A percentile compares a stretch with the other conserved stretches of the same genome.
phyloP scores from a whole-genome alignment of 2,888 invertebrate species.

The Taphrorychus bicolor region DNA sequence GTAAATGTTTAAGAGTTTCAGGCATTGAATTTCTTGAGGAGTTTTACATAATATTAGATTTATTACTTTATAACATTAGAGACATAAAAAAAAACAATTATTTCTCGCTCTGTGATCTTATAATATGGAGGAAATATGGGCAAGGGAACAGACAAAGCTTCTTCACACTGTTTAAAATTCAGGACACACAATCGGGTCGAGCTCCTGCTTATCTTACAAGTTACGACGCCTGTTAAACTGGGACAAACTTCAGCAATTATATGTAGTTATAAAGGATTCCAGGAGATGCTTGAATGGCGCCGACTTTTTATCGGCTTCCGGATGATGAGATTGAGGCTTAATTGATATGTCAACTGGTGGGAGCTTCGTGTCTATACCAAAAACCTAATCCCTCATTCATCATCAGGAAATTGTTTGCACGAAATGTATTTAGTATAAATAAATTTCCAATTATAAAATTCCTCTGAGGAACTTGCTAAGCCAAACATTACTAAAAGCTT shows the following conservation, averaged over 20 bases:
- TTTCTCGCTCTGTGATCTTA: not conserved
- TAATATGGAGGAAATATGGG: conserved; percentile 9
- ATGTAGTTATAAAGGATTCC: conserved; percentile 38
- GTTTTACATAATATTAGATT: too few relatives aligned
- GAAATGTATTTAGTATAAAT: too few relatives aligned
- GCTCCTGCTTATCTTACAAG: conserved; percentile 39
- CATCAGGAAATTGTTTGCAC: too few relatives aligned
- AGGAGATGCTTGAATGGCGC: conserved; percentile 20
- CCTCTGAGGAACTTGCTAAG: too few relatives aligned
- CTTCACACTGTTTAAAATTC: conserved; percentile 36
- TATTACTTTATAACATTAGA: not conserved
- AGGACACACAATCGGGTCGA: conserved; percentile 30
- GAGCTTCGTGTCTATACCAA: too few relatives aligned
- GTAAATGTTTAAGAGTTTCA: not conserved
- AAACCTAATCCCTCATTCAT: too few relatives aligned
- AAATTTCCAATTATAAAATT: too few relatives aligned
- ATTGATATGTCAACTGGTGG: conserved; percentile 10
- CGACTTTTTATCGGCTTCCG: conserved; percentile 20
- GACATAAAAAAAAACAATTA: not conserved
- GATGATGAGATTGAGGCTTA: not conserved
- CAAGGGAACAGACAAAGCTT: conserved; percentile 18
- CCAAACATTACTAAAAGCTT: too few relatives aligned
- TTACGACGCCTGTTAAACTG: conserved; percentile 36
- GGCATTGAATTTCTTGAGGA: not conserved
- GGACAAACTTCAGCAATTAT: conserved; percentile 40